A percentile compares a stretch with the other conserved stretches of the same genome.
These are phyloP conservation scores for Cynopterus brachyotis DNA, from an alignment of 2,113 vertebrate species.

Conservation along the genomic window DNA sequence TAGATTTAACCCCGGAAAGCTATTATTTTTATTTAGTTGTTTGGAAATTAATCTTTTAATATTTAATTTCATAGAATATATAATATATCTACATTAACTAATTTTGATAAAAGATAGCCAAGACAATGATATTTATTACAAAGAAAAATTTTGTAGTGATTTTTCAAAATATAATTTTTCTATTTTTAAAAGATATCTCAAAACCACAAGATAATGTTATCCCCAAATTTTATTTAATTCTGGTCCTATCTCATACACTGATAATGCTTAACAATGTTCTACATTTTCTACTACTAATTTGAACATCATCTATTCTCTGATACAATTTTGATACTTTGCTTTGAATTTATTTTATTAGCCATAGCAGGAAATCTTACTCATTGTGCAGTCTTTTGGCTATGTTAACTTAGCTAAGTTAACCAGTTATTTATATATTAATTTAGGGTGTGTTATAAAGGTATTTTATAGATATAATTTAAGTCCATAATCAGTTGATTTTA, in stretches of 20 bases:
- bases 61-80: background rate
- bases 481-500: background rate
- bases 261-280: background rate
- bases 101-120: constrained; percentile 8
- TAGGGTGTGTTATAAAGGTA: background rate
- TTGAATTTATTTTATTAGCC: constrained; percentile 27
- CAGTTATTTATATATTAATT: background rate
- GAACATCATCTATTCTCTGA: background rate
- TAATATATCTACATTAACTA: background rate
- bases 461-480: background rate
- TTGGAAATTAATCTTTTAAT: background rate
- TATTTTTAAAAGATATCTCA: background rate
- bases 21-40: background rate
- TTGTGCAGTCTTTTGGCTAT: background rate
- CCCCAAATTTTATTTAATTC: background rate
- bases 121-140: background rate
- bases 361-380: background rate
- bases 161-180: background rate
- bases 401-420: background rate
- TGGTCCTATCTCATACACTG: background rate
- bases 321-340: background rate
- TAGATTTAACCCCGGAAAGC: background rate
- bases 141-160: background rate
- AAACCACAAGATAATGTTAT: background rate
- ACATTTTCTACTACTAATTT: background rate